These are phyloP conservation scores for Melolontha melolontha DNA, from an alignment of 2,888 invertebrate genomes.

Conservation along the genomic window DNA sequence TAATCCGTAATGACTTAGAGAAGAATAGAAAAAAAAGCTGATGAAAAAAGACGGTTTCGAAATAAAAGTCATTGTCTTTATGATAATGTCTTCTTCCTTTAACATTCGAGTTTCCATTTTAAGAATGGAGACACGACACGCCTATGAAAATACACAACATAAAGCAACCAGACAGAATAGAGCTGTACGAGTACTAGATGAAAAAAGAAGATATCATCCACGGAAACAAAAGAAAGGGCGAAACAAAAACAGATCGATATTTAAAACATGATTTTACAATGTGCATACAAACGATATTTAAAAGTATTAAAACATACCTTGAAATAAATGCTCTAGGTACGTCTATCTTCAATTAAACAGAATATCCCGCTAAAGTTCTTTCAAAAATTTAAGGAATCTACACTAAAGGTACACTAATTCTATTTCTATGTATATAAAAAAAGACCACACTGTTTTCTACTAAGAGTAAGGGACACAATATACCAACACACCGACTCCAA, in stretches of 20 bases:
- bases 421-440: conserved; percentile 5
- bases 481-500: conserved; percentile 18
- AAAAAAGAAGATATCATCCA: conserved; percentile 15
- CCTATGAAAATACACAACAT: conserved; percentile 32
- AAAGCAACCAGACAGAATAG: conserved; percentile 1
- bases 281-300: background rate
- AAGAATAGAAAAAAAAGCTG: too few species aligned
- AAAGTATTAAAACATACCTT: conserved; percentile 12
- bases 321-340: background rate
- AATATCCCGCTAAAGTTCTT: too few species aligned
- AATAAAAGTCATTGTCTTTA: conserved; percentile 27
- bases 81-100: conserved; percentile 24
- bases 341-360: too few species aligned
- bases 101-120: conserved; percentile 26
- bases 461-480: conserved; percentile 20
- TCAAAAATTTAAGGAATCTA: background rate
- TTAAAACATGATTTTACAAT: conserved; percentile 8
- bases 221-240: conserved; percentile 24
- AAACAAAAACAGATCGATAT: conserved; percentile 36
- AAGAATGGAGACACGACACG: conserved; percentile 26
- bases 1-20: too few species aligned
- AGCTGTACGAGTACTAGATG: background rate
- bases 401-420: conserved; percentile 14
- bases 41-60: background rate
- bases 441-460: conserved; percentile 14